A percentile compares a stretch with the other conserved stretches of the same genome.
phyloP scores from a whole-genome alignment of 2,888 invertebrate species.

The Papilio demoleus region DNA sequence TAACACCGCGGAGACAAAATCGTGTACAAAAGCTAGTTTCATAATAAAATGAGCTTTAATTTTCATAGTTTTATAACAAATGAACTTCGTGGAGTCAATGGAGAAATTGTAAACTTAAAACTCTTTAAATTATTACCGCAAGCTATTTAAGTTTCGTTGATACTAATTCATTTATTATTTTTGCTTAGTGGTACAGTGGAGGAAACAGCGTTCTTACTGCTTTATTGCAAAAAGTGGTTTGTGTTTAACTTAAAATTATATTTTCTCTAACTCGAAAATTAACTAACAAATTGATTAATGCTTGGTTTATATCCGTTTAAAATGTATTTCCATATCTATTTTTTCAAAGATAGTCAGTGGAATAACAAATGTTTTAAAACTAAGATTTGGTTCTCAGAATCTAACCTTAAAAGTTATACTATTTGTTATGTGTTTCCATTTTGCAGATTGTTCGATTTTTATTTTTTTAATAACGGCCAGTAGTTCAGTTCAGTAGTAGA shows the following conservation, averaged over 20 bases:
- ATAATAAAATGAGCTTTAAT: background rate
- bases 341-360: too few relatives aligned
- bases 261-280: background rate
- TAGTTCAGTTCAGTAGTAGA: too few relatives aligned
- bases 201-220: slow-evolving; percentile 13
- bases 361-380: too few relatives aligned
- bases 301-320: too few relatives aligned
- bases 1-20: too few relatives aligned
- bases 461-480: too few relatives aligned
- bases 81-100: slow-evolving; percentile 1
- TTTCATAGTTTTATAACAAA: background rate
- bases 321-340: too few relatives aligned
- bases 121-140: slow-evolving; percentile 10
- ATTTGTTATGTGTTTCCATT: too few relatives aligned
- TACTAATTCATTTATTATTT: slow-evolving; percentile 18
- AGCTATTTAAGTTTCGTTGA: slow-evolving; percentile 20
- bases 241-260: slow-evolving; percentile 4
- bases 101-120: background rate
- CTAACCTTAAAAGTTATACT: too few relatives aligned
- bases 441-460: too few relatives aligned
- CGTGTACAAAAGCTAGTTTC: background rate
- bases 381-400: too few relatives aligned
- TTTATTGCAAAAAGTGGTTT: background rate
- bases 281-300: too few relatives aligned
- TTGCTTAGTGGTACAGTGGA: slow-evolving; percentile 4